These are phyloP conservation scores for Odobenus rosmarus DNA, from an alignment of 2,113 vertebrate species.

Conservation along the genomic window DNA sequence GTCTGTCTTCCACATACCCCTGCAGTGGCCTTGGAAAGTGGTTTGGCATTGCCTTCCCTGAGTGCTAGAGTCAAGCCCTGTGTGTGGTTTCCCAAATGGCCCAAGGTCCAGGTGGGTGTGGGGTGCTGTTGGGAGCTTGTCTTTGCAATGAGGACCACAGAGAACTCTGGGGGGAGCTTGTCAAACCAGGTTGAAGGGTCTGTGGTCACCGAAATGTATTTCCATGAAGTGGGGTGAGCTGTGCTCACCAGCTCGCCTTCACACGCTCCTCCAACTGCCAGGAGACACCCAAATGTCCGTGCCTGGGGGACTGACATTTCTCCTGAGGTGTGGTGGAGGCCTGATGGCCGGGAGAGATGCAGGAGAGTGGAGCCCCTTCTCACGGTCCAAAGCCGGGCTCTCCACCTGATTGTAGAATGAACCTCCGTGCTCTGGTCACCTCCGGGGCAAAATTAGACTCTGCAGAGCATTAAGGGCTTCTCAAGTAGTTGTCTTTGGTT, in stretches of 20 bases:
- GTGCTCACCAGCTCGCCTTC: rapidly evolving
- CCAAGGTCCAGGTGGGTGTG: not conserved
- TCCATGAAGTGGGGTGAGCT: not conserved
- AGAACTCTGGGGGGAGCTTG: not conserved
- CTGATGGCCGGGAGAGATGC: rapidly evolving
- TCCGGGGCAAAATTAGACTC: not conserved
- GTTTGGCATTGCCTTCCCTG: not conserved
- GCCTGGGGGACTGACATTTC: not conserved
- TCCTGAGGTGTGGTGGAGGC: not conserved
- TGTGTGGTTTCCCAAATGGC: not conserved
- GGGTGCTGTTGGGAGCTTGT: not conserved
- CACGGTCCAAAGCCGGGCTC: not conserved
- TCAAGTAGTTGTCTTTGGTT: not conserved
- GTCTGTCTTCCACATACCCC: not conserved
- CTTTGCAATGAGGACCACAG: not conserved
- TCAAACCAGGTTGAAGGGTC: not conserved
- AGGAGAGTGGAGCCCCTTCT: not conserved
- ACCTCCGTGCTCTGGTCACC: rapidly evolving
- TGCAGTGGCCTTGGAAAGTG: not conserved
- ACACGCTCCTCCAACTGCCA: rapidly evolving
- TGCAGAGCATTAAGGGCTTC: too few relatives aligned
- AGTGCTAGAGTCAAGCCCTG: not conserved
- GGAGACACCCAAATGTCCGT: not conserved
- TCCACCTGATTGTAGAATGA: rapidly evolving
- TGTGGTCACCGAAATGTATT: not conserved